Base-by-base conservation (phyloP, 2,113 vertebrate genomes). In the Petrocephalus microphthalmus region DNA sequence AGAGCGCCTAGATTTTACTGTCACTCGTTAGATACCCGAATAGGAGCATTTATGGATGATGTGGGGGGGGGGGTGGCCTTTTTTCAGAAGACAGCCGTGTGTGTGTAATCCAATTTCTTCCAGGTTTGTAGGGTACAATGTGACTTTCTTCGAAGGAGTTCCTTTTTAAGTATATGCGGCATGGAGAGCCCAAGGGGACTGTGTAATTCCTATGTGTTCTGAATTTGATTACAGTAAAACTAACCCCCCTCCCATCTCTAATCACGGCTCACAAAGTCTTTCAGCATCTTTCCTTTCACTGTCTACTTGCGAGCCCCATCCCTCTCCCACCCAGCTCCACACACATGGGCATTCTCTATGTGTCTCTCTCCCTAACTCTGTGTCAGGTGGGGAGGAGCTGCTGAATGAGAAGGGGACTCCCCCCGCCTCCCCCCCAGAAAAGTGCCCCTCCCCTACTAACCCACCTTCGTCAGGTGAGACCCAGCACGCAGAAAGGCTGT, bases 391-490 rank as follows among this genome's bases (percentile, higher is more conserved):
- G 93, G 95, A 95, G 94, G 95, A 95, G 92, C 94, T 93, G 93
- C 92, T 89, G 88, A 93, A 93, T 87, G 95, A 95, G 71, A 89
- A 90, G 89, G 95, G 93, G 89, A 91, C 91, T 88, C 78, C 93
- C 88, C 93, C 93, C 52, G 91, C 94, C 91, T 89, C 93, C 90
- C 94, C 95, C 92, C 95, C 95, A 87, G 92, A 90, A 86, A 94
- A 95, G 91, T 91, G 82, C 89, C 90, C 93, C 83, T 88, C 90
- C 20, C 91, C 92, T 86, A 91, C 89, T 92, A 91, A 90, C 57
- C 86, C 91, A 86, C 94, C 94, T 82, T 83, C 92, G 85, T 88
- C 94, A 96, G 95, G 95, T 96, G 94, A 96, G 95, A 92, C 91
- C 91, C 52, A 81, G 88, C 89, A 8, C 49, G 51, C 29, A 29